phyloP scores from a whole-genome alignment of 2,113 vertebrate species.

The Petroica traversi region DNA sequence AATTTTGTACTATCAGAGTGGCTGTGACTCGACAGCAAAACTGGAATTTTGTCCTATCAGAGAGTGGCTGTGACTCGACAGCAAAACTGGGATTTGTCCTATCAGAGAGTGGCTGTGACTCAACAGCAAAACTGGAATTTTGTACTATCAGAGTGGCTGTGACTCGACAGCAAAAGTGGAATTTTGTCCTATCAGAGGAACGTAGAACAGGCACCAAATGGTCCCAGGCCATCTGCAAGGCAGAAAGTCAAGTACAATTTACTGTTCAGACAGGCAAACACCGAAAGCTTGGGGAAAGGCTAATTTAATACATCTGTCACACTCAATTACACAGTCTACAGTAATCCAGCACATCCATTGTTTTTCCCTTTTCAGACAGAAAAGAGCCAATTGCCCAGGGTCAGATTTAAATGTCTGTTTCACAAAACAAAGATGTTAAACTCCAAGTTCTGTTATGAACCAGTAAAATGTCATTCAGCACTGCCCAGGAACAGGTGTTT shows the following conservation, averaged over 20 bases:
- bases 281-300: constrained; percentile 10
- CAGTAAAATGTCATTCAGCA: not conserved
- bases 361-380: not conserved
- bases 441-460: not conserved
- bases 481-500: not conserved
- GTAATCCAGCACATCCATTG: constrained; percentile 8
- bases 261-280: constrained; percentile 6
- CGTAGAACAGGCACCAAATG: too few relatives aligned
- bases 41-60: too few relatives aligned
- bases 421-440: constrained; percentile 32
- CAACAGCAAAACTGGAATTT: too few relatives aligned
- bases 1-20: too few relatives aligned
- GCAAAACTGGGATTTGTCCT: too few relatives aligned
- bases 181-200: too few relatives aligned
- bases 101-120: too few relatives aligned
- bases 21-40: too few relatives aligned
- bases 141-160: too few relatives aligned
- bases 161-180: too few relatives aligned
- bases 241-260: constrained; percentile 1
- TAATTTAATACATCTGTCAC: constrained; percentile 53
- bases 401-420: constrained; percentile 45
- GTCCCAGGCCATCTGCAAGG: too few relatives aligned
- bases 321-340: constrained; percentile 19
- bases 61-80: too few relatives aligned
- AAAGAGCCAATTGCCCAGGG: constrained; percentile 6